These are phyloP conservation scores for Murina feae DNA, from an alignment of 2,113 vertebrate genomes.

Conservation along the genomic window DNA sequence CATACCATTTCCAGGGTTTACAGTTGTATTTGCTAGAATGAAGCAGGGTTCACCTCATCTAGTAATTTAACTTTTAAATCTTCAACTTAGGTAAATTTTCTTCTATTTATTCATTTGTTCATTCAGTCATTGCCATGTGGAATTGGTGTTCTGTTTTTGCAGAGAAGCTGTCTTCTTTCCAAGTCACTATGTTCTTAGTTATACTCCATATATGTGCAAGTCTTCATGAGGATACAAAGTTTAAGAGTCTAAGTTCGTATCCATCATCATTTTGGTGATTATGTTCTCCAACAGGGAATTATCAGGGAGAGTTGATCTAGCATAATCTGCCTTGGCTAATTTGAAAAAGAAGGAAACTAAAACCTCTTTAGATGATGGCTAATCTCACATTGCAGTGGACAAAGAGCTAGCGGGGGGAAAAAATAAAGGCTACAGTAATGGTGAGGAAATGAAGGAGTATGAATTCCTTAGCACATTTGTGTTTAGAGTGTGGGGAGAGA, in stretches of 20 bases:
- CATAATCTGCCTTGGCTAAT: neutral
- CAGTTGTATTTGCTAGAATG: neutral
- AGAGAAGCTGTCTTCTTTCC: neutral
- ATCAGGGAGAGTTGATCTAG: neutral
- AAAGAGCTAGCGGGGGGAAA: neutral
- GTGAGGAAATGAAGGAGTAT: neutral
- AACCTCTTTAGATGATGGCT: neutral
- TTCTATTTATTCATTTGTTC: neutral
- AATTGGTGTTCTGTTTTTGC: neutral
- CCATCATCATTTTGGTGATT: neutral
- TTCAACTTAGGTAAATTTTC: neutral
- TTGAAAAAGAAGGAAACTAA: neutral
- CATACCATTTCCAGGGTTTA: neutral
- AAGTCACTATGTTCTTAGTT: neutral
- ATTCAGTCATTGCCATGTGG: neutral
- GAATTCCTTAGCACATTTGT: neutral
- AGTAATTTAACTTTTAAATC: neutral
- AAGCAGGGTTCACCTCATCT: neutral
- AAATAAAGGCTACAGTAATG: neutral
- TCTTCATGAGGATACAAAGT: neutral
- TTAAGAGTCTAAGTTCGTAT: neutral
- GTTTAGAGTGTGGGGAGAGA: neutral
- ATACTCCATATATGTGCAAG: neutral
- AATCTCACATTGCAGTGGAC: neutral
- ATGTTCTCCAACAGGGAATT: neutral